Evolutionary conservation across 2,888 invertebrate genomes (phyloP), one percentile per base, ranked within the genome.

Genomic region (Rhogogaster chlorosoma): DNA sequence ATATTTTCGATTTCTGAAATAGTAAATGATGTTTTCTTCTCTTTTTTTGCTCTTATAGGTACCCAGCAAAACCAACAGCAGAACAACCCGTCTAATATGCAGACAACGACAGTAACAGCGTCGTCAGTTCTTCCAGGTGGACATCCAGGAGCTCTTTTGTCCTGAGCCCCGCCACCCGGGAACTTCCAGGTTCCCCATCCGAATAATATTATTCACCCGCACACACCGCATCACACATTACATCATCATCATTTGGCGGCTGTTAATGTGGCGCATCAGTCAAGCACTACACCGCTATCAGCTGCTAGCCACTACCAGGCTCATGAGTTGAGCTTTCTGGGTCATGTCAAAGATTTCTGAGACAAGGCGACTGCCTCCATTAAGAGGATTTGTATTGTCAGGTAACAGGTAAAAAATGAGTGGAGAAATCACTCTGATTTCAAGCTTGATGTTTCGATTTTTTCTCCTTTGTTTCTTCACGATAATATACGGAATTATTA

Each of bases 111-210:
- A 45, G 92, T 91, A 29, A 91, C 91, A 71, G 91, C 90, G 78
- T 91, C 93, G 75, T 93, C 93, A 73, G 92, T 93, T 89, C 91
- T 93, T 86, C 91, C 92, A 45, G 92, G 92, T 64, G 93, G 93
- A 73, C 93, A 93, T 89, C 91, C 93, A 53, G 93, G 93, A 85
- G 89, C 92, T 38, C 93, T 93, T 87, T 90, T 94, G 87, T 94
- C 94, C 93, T 94, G 94, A 94, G 94, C 93, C 91, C 92, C 93
- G 93, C 93, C 93, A 92, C 92, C 93, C 87, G 93, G 93, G 93
- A 93, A 93, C 93, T 92, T 93, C 80, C 92, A 93, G 85, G 93
- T 93, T 93, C 93, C 93, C 93, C 92, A 93, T 87, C 92, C 93
- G n/a, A 93, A 92, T 86, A 93, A 92, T 86, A 90, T 93, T 85